Base-by-base conservation (phyloP, 2,888 invertebrate species). In the Meandrusa payeni region DNA sequence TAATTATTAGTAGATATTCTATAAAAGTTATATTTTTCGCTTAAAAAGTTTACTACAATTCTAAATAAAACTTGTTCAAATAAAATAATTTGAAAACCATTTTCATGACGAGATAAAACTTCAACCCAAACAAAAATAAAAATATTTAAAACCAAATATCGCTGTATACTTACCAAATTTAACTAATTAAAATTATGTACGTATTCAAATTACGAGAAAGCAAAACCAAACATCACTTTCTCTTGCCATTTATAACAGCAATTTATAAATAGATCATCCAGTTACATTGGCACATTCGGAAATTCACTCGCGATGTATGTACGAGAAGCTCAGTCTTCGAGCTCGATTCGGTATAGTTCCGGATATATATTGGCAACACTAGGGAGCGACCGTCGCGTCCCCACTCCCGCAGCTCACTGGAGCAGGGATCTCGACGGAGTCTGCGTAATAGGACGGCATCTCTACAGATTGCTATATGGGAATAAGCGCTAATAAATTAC, bases 401-500 rank as follows among this genome's bases (percentile, higher is more conserved):
- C 67, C 73, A 62, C 69, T 76, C 77, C 71, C 69, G 74, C 61
- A 66, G 69, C 75, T 72, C 74, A 87, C 86, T 87, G 82, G 76
- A 78, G 76, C 76, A 71, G 72, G 70, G 76, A 81, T 82, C 82
- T 78, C 74, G 50, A 63, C 78, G 83, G 87, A 86, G 87, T 86
- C 87, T 87, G 87, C 87, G 87, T 87, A 86, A 79, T 85, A 70
- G 83, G 67, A 76, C 78, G 70, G 69, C 71, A 82, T 85, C 82
- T 78, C 81, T 79, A 81, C 83, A 85, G 82, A 82, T 82, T 83
- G 78, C 76, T 83, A 74, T 85, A 81, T 79, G 78, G 76, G 86
- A 82, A 86, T 87, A 83, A 86, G 78, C 71, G 79, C 77, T 86
- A 82, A 85, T 86, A 86, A 86, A 86, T 86, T 86, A 86, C 79